Evolutionary conservation across 1,140 invertebrate species (phyloP), one percentile per base, ranked within the genome.

Genomic region (Coelopa frigida): DNA sequence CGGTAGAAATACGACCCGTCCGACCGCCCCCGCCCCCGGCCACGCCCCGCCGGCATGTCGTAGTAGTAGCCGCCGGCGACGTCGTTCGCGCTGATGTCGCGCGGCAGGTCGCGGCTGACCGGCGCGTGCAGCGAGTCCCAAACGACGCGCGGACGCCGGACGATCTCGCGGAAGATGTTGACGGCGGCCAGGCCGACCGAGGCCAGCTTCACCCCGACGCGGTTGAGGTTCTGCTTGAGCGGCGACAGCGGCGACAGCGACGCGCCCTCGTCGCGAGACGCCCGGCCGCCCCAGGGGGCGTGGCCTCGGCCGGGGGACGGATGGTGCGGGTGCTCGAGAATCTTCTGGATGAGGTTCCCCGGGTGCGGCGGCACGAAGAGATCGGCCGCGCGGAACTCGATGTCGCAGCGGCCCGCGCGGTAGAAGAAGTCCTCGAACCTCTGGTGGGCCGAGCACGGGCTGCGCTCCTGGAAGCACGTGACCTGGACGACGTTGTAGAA

Each of bases 401-500:
- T 53, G 37, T 57, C 54, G 46, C 64, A 68, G n/a, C 61, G 58
- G 10, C 51, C 53, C 31, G 44, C 48, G 18, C 56, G 44, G 29
- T 66, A 66, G 46, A 53, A 59, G 48, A 46, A 58, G 49, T 59
- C 50, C 39, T 68, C 64, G 52, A 68, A 81, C 79, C 74, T 79
- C 61, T 80, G 78, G 71, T 76, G 78, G 32, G 78, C 65, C 1
- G 78, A 79, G 50, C 80, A 82, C 3, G 79, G 79, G 41, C 77
- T 74, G 49, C 78, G 71, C 53, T 82, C 78, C 52, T 77, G 78
- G 58, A 82, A 82, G 51, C 82, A 84, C 6, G 75, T 80, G 10
- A 82, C 76, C 56, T 81, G 79, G 7, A 81, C 74, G 14, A 83
- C 73, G 43, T 84, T 84, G 66, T 84, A 85, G 64, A 80, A 85